phyloP scores from a whole-genome alignment of 2,888 invertebrate species.

The Tachina grossa region DNA sequence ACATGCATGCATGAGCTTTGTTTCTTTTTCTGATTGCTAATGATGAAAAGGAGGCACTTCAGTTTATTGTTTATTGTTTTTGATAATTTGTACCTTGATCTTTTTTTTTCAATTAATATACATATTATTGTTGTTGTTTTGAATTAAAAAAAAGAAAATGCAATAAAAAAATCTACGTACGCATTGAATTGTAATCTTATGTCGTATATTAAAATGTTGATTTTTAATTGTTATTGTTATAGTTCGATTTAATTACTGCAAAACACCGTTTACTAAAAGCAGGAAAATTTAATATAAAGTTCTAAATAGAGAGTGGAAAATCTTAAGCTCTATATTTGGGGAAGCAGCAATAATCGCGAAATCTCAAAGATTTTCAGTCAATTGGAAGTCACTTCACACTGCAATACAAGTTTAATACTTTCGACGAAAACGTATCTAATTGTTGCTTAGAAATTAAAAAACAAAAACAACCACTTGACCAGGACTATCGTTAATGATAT shows the following conservation, averaged over 20 bases:
- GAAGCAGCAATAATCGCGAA: too few species aligned
- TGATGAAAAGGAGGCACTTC: slow-evolving; percentile 48
- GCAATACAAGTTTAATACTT: too few species aligned
- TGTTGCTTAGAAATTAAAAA: too few species aligned
- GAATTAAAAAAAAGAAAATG: slow-evolving; percentile 38
- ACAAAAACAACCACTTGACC: too few species aligned
- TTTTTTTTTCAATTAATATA: slow-evolving; percentile 48
- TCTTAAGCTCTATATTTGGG: background rate
- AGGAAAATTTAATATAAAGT: slow-evolving; percentile 7
- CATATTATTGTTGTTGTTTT: slow-evolving; percentile 37
- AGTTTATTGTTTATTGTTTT: slow-evolving; percentile 60
- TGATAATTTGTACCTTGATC: slow-evolving; percentile 70
- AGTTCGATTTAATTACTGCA: slow-evolving; percentile 23
- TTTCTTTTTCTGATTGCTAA: slow-evolving; percentile 44
- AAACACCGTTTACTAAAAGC: slow-evolving; percentile 37
- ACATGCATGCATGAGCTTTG: background rate
- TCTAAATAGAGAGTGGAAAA: background rate
- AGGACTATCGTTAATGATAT: too few species aligned
- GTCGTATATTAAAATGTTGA: slow-evolving; percentile 25
- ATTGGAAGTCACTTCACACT: too few species aligned
- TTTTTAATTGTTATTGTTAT: slow-evolving; percentile 30
- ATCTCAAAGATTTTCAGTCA: too few species aligned
- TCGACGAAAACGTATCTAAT: too few species aligned
- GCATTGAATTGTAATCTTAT: slow-evolving; percentile 50
- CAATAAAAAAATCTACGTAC: slow-evolving; percentile 10